phyloP scores from a whole-genome alignment of 2,113 vertebrate genomes.

The Neolamprologus toae region DNA sequence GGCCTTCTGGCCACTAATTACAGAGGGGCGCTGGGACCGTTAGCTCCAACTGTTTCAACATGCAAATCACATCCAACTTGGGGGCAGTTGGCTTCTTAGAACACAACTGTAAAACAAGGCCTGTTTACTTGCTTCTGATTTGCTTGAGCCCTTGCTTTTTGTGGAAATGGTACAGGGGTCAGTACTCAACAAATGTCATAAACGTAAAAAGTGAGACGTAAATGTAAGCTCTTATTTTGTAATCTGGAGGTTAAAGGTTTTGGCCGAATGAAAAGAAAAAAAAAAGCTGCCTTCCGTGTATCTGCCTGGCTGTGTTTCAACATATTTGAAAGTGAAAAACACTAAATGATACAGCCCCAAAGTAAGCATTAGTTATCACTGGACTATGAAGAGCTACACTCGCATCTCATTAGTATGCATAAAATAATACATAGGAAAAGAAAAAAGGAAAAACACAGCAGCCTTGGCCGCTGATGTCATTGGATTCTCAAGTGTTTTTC shows the following conservation, averaged over 20 bases:
- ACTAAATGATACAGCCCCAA: neutral
- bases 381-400: neutral
- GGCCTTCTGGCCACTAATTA: slow-evolving; percentile 20
- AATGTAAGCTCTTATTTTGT: neutral
- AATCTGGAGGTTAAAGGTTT: neutral
- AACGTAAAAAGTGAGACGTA: neutral
- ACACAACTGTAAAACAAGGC: neutral
- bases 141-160: neutral
- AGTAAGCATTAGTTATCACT: neutral
- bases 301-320: neutral
- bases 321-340: neutral
- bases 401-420: neutral
- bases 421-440: neutral
- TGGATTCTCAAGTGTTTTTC: slow-evolving; percentile 18
- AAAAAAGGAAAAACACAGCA: slow-evolving; percentile 1
- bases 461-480: slow-evolving; percentile 44
- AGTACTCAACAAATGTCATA: neutral
- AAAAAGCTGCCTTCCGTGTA: neutral
- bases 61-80: slow-evolving; percentile 21
- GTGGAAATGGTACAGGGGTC: neutral
- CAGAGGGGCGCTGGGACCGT: neutral
- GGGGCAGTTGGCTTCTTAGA: neutral
- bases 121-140: neutral
- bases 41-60: slow-evolving; percentile 5
- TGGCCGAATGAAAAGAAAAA: rapidly evolving